A percentile compares a stretch with the other conserved stretches of the same genome.
These are phyloP conservation scores for Diarsia mendica DNA, from an alignment of 2,888 invertebrate genomes.

Conservation along the genomic window DNA sequence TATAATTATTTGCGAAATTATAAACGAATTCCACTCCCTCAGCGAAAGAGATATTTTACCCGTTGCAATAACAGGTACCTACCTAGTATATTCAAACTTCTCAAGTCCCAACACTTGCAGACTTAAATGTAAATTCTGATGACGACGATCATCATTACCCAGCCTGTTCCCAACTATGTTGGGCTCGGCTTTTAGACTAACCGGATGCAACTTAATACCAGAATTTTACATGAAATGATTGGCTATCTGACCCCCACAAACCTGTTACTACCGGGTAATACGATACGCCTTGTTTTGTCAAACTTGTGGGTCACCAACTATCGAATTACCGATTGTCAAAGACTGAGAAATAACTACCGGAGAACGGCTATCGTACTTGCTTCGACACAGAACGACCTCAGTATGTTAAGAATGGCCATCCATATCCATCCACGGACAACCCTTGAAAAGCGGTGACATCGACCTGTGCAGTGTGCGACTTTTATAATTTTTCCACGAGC, in stretches of 20 bases:
- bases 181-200: background rate
- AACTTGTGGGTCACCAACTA: background rate
- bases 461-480: background rate
- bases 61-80: too few species aligned
- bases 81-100: too few species aligned
- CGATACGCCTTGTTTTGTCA: background rate
- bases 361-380: background rate
- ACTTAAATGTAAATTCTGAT: background rate
- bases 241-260: background rate
- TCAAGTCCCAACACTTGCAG: background rate
- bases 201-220: background rate
- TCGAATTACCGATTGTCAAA: background rate
- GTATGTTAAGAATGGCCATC: background rate
- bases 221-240: background rate
- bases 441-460: background rate
- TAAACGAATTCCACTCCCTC: background rate
- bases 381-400: background rate
- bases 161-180: too few species aligned
- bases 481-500: background rate
- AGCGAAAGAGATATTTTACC: background rate
- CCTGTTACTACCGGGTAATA: background rate
- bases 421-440: background rate
- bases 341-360: background rate
- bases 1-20: constrained; percentile 8
- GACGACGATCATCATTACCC: background rate